phyloP scores from a whole-genome alignment of 2,888 invertebrate species.

The Calameuta filiformis region DNA sequence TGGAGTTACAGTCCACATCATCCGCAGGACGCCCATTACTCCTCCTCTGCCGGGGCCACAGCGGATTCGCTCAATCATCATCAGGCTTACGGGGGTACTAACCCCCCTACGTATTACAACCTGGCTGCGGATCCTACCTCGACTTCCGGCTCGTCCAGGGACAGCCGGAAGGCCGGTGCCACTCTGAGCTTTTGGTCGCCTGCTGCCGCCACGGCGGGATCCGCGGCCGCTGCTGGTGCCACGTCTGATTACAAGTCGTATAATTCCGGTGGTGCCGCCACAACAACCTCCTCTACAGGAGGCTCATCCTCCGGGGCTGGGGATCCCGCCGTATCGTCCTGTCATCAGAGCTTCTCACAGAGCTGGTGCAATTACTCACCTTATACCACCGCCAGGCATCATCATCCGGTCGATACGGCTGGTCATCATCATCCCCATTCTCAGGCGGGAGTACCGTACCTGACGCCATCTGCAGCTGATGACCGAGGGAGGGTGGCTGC shows the following conservation, averaged over 20 bases:
- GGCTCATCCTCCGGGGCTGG: conserved; percentile 67
- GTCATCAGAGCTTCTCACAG: conserved; percentile 78
- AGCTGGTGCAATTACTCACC: conserved; percentile 81
- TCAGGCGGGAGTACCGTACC: conserved; percentile 72
- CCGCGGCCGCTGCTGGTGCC: conserved; percentile 60
- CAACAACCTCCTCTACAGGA: conserved; percentile 71
- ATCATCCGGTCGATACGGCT: conserved; percentile 67
- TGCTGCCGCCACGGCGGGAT: conserved; percentile 67
- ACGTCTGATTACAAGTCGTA: conserved; percentile 70
- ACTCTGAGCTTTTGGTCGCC: conserved; percentile 79
- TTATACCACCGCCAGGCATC: conserved; percentile 72
- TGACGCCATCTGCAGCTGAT: conserved; percentile 73
- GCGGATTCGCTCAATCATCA: conserved; percentile 71
- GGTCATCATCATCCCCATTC: conserved; percentile 71
- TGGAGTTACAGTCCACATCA: conserved; percentile 80
- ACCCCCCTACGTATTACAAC: conserved; percentile 77
- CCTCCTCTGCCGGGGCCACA: conserved; percentile 69
- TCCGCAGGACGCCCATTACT: conserved; percentile 60
- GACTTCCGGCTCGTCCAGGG: conserved; percentile 70
- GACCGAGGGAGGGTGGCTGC: conserved; percentile 75
- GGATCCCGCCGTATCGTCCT: conserved; percentile 70
- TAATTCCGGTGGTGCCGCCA: conserved; percentile 74
- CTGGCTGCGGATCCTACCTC: conserved; percentile 62
- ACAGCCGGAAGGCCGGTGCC: conserved; percentile 68
- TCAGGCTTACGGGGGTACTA: conserved; percentile 74